Percentiles rank a stretch among this genome's conserved stretches.
phyloP scores from a whole-genome alignment of 2,113 vertebrate species.

The Tragulus kanchil region DNA sequence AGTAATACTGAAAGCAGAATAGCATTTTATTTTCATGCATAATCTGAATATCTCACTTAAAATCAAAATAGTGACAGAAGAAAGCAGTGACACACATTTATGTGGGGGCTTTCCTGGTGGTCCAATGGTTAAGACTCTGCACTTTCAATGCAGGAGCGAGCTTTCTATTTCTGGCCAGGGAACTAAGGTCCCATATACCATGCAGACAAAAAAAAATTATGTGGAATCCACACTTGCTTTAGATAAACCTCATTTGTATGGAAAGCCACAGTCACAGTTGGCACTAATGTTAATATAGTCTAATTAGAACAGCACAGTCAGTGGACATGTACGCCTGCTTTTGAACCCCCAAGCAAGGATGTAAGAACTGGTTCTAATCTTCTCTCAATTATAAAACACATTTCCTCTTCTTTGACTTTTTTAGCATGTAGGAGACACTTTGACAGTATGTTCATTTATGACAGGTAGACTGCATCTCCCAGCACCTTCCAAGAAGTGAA shows the following conservation, averaged over 20 bases:
- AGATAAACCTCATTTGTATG: not conserved
- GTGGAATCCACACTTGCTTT: conserved; percentile 15
- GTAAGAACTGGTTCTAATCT: not conserved
- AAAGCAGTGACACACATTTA: not conserved
- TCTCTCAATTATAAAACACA: conserved; percentile 25
- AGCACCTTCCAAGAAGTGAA: conserved; percentile 57
- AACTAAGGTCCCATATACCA: not conserved
- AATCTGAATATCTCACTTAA: not conserved
- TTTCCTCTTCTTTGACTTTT: not conserved
- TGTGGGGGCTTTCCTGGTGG: not conserved
- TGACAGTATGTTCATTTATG: conserved; percentile 1
- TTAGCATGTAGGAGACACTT: not conserved
- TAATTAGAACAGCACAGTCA: conserved; percentile 29
- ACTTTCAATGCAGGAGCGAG: not conserved
- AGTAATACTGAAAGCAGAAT: not conserved
- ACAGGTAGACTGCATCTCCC: not conserved
- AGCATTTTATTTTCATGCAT: not conserved
- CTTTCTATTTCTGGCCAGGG: not conserved
- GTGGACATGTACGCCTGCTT: conserved; percentile 30
- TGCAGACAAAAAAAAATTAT: not conserved
- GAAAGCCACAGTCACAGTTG: not conserved
- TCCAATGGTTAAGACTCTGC: not conserved
- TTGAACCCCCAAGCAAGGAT: not conserved
- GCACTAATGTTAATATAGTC: conserved; percentile 6
- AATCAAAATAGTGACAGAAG: conserved; percentile 18